Conservation (phyloP, 2,888 invertebrate genomes). For the Noctua janthe region DNA sequence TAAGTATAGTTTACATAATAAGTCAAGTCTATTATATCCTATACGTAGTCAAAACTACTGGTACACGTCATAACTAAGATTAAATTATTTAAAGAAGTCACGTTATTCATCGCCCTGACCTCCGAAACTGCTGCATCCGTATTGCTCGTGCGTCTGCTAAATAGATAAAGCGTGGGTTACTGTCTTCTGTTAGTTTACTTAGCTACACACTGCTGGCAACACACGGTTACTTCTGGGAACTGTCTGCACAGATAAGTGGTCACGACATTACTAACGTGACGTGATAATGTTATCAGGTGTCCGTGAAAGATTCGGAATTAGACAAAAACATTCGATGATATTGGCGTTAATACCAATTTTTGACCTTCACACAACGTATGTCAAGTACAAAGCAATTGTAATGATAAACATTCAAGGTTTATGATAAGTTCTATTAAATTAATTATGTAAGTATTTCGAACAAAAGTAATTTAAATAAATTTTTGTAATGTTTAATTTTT, state of each 20-base stretch:
- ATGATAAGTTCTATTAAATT: constrained; percentile 3
- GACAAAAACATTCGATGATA: constrained; percentile 37
- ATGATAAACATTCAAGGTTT: constrained; percentile 16
- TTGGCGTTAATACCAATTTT: constrained; percentile 16
- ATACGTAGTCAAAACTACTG: not conserved
- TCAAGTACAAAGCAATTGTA: constrained; percentile 29
- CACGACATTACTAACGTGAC: constrained; percentile 49
- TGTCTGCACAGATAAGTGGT: constrained; percentile 38
- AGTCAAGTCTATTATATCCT: not conserved
- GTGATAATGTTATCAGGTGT: constrained; percentile 54
- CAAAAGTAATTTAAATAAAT: not conserved
- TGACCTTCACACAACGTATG: constrained; percentile 38
- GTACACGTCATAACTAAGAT: constrained; percentile 21
- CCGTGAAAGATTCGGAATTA: constrained; percentile 54
- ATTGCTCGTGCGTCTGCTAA: constrained; percentile 52
- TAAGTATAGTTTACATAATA: constrained; percentile 8
- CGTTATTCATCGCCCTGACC: constrained; percentile 43
- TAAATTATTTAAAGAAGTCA: constrained; percentile 30
- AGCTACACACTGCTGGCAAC: constrained; percentile 21
- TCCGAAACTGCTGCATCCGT: constrained; percentile 59
- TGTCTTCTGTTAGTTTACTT: constrained; percentile 37
- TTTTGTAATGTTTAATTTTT: not conserved
- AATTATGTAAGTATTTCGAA: constrained; percentile 27
- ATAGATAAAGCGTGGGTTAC: constrained; percentile 57
- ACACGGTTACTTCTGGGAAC: constrained; percentile 29